phyloP scores from a whole-genome alignment of 1,140 invertebrate species.

The Leptopilina clavipes region DNA sequence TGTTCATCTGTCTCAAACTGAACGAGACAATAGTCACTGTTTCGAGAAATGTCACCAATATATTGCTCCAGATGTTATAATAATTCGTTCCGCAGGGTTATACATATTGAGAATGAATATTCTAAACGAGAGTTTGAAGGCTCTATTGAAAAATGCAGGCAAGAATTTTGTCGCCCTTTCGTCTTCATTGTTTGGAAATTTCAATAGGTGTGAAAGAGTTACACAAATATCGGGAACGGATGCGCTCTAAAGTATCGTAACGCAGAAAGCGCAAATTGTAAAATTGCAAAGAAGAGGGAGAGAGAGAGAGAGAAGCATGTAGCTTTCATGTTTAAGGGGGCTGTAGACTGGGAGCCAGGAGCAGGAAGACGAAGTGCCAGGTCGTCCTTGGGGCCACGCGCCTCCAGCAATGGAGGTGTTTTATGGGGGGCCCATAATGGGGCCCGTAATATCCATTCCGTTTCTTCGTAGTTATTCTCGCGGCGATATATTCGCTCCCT shows the following conservation, averaged over 20 bases:
- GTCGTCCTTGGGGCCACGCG: constrained; percentile 64
- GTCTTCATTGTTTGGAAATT: not conserved
- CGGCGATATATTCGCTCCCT: constrained; percentile 31
- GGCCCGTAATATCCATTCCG: constrained; percentile 56
- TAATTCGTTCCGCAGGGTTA: too few species aligned
- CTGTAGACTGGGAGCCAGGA: not conserved
- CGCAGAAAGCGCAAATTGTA: constrained; percentile 41
- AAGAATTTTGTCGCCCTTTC: too few species aligned
- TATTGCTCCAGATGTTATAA: too few species aligned
- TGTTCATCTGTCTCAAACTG: too few species aligned
- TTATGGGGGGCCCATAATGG: constrained; percentile 63
- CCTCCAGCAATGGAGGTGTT: constrained; percentile 58
- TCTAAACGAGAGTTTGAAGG: too few species aligned
- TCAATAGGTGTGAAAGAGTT: not conserved
- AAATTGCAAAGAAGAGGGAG: constrained; percentile 36
- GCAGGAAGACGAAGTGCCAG: constrained; percentile 50
- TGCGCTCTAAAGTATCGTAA: constrained; percentile 48
- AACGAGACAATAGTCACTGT: too few species aligned
- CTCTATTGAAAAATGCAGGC: too few species aligned
- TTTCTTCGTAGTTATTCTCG: constrained; percentile 48
- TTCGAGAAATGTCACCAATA: too few species aligned
- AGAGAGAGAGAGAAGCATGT: constrained; percentile 40
- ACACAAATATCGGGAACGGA: constrained; percentile 44
- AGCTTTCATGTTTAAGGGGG: constrained; percentile 47
- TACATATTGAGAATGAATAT: too few species aligned